Percentiles rank a stretch among this genome's conserved stretches.
Conservation (phyloP, 2,888 invertebrate genomes). For the Megamerina dolium region DNA sequence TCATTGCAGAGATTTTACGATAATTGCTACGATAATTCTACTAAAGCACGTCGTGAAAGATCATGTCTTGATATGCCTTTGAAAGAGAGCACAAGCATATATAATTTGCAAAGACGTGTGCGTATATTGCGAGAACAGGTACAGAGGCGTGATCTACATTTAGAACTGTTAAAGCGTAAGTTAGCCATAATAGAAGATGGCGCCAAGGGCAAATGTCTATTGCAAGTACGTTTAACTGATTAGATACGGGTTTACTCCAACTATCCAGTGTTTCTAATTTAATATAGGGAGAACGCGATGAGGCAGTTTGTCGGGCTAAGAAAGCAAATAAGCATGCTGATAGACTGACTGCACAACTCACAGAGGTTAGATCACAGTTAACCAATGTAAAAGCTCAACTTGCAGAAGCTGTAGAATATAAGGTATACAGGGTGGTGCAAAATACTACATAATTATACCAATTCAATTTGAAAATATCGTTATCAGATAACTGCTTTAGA, state of each 20-base stretch:
- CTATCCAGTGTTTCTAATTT: too few relatives aligned
- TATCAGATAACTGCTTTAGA: conserved; percentile 73
- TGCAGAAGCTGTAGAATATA: conserved; percentile 79
- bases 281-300: conserved; percentile 60
- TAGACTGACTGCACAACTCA: conserved; percentile 70
- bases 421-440: conserved; percentile 52
- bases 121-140: conserved; percentile 83
- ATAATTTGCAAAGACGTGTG: conserved; percentile 80
- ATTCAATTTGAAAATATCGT: not conserved
- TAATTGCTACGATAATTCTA: too few relatives aligned
- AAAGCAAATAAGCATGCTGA: conserved; percentile 80
- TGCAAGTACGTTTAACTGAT: conserved; percentile 50
- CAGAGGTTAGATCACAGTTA: conserved; percentile 74
- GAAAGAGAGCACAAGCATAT: conserved; percentile 61
- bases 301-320: conserved; percentile 63
- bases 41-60: conserved; percentile 68
- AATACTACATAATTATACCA: not conserved
- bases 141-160: conserved; percentile 83
- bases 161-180: conserved; percentile 83
- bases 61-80: conserved; percentile 74
- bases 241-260: too few relatives aligned
- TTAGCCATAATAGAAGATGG: conserved; percentile 76
- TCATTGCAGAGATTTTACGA: too few relatives aligned
- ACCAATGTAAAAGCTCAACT: conserved; percentile 80
- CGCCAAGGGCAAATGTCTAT: conserved; percentile 56